Evolutionary conservation across 2,113 vertebrate genomes (phyloP).

Genomic region (Martes martes): DNA sequence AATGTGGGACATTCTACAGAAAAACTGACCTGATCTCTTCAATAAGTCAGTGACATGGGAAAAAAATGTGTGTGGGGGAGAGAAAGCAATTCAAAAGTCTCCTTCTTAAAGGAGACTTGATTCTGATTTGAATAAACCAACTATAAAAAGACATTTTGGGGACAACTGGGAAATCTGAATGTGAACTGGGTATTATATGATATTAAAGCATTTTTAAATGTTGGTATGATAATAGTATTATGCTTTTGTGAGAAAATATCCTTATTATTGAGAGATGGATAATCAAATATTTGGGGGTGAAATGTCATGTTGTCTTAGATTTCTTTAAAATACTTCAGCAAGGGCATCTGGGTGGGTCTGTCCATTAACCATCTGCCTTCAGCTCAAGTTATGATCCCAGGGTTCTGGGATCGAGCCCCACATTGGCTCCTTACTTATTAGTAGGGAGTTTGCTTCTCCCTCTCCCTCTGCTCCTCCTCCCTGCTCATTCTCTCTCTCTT

Average conservation of each 20-base stretch:
- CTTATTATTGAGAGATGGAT: neutral
- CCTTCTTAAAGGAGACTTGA: neutral
- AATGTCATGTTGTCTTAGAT: conserved; percentile 1
- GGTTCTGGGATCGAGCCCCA: neutral
- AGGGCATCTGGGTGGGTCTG: neutral
- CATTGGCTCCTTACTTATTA: neutral
- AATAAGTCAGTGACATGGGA: neutral
- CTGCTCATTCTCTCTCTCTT: neutral
- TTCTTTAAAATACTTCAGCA: neutral
- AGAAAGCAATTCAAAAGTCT: neutral
- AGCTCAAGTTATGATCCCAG: neutral
- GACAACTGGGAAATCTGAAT: neutral
- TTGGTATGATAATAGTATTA: neutral
- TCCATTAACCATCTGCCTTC: neutral
- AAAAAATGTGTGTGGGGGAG: neutral
- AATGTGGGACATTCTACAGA: neutral
- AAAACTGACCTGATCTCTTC: neutral
- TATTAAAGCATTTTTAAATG: neutral
- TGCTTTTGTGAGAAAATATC: neutral
- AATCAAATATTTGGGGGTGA: neutral
- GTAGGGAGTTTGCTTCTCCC: neutral
- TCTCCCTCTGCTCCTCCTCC: neutral
- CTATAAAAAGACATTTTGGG: neutral
- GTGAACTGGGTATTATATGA: neutral
- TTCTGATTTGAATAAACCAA: conserved; percentile 5